A percentile compares a stretch with the other conserved stretches of the same genome.
phyloP scores from a whole-genome alignment of 2,113 vertebrate species.

The Gnathonemus echidnorhynchus region DNA sequence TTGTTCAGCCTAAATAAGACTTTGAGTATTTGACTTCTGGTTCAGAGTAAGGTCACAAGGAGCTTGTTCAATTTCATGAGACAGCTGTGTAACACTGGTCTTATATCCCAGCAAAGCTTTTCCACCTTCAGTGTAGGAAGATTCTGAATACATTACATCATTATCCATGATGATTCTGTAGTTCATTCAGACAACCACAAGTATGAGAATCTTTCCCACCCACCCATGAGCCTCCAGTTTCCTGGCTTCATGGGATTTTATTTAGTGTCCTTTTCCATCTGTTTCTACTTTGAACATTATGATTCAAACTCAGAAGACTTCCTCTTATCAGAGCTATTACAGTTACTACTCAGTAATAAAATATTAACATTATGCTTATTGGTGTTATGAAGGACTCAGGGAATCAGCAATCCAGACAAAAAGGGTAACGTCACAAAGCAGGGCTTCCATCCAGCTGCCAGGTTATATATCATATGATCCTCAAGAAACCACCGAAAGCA shows the following conservation, averaged over 20 bases:
- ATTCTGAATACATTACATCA: slow-evolving; percentile 32
- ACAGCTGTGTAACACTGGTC: not conserved
- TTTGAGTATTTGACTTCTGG: no score
- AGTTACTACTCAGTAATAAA: slow-evolving; percentile 2
- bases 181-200: slow-evolving; percentile 32
- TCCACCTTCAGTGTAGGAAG: not conserved
- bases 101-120: not conserved
- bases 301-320: slow-evolving; percentile 14
- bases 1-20: not conserved
- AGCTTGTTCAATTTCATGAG: not conserved
- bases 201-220: slow-evolving; percentile 33
- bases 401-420: not conserved
- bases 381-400: not conserved
- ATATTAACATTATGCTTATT: not conserved
- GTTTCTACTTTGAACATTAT: slow-evolving; percentile 24
- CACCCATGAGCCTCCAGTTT: not conserved
- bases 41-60: no score
- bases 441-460: not conserved
- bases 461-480: not conserved
- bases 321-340: slow-evolving; percentile 15
- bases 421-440: not conserved
- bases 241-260: not conserved
- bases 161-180: not conserved
- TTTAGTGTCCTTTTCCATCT: slow-evolving; percentile 6
- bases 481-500: not conserved